Base-by-base conservation (phyloP, 1,140 invertebrate genomes). In the Drosophila fuyamai region DNA sequence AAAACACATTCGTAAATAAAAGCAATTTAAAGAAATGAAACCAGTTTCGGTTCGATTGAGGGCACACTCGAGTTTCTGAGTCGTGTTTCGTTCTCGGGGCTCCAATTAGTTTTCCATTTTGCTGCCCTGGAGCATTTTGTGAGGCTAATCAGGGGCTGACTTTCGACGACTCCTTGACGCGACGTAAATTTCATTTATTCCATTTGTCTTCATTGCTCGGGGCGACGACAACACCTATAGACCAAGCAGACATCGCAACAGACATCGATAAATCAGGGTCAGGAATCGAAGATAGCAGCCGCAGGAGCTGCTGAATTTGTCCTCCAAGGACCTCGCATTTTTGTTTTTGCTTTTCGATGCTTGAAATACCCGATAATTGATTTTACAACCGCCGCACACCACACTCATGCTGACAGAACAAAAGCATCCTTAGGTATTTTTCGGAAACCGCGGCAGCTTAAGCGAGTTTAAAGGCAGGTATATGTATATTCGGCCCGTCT, bases 311-410 rank as follows among this genome's bases (percentile, higher is more conserved):
- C 38, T 51, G 54, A 23, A 50, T 38, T 38, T 27, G 59, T 58
- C 53, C 41, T 61, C 41, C 44, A 68, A 60, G 61, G 60, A 50
- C 27, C 58, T 57, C 55, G 70, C 61, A 62, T 67, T 79, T 82
- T 86, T 86, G 75, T 88, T 79, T 65, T 50, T 47, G 62, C 59
- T 76, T 76, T 73, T 70, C 76, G 62, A 61, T 60, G 67, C 62
- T 58, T 48, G 62, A 88, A 88, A 88, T 88, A 61, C 66, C 65
- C 51, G 54, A 66, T 86, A 84, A 86, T 82, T 81, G 80, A 81
- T 88, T 88, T 67, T 88, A 66, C 71, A 56, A 67, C 62, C 67
- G 46, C 47, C 18, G 29, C 54, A 58, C 59, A 48, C 40, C 36
- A 23, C 4, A 3, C 12, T 16, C 12, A 43, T 9, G 35, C 36